These are phyloP conservation scores for Pseudorhiza aurosa DNA, from an alignment of 30 jellyfish, hydroid and myxozoan genomes.

Conservation along the genomic window DNA sequence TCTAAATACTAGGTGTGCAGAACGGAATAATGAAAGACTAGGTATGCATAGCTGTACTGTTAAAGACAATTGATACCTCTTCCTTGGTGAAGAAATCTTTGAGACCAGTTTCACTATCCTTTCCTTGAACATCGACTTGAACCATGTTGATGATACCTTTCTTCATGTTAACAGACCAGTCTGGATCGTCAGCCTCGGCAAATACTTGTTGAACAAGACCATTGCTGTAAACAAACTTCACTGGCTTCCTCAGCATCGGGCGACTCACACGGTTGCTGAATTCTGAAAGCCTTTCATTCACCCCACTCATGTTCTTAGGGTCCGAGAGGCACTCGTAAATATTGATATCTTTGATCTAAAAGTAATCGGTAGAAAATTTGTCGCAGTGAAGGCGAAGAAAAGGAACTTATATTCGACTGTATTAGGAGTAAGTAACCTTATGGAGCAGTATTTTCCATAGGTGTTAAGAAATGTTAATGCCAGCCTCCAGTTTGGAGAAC, in stretches of 20 bases:
- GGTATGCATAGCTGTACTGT: too few relatives aligned
- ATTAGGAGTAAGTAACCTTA: too few relatives aligned
- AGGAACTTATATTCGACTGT: too few relatives aligned
- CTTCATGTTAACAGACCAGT: slow-evolving; percentile 74
- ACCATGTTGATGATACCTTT: slow-evolving; percentile 71
- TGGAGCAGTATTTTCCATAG: too few relatives aligned
- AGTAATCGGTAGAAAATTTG: background rate
- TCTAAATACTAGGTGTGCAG: too few relatives aligned
- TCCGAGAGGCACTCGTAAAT: slow-evolving; percentile 67
- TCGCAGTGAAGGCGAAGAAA: too few relatives aligned
- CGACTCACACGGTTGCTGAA: slow-evolving; percentile 30
- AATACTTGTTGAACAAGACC: slow-evolving; percentile 65
- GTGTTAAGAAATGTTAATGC: too few relatives aligned
- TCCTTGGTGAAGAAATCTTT: slow-evolving; percentile 70
- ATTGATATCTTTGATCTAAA: slow-evolving; percentile 40
- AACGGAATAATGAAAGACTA: too few relatives aligned
- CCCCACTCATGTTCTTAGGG: slow-evolving; percentile 61
- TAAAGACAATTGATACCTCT: slow-evolving; percentile 62
- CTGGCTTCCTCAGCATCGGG: slow-evolving; percentile 51
- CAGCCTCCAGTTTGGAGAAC: too few relatives aligned
- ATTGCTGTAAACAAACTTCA: slow-evolving; percentile 52
- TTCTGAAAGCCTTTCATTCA: slow-evolving; percentile 12
- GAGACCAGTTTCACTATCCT: slow-evolving; percentile 66
- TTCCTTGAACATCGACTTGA: slow-evolving; percentile 69
- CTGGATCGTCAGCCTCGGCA: slow-evolving; percentile 59